Evolutionary conservation across 1,140 invertebrate species (phyloP), one percentile per base, ranked within the genome.

Genomic region (Drosophila mayri): DNA sequence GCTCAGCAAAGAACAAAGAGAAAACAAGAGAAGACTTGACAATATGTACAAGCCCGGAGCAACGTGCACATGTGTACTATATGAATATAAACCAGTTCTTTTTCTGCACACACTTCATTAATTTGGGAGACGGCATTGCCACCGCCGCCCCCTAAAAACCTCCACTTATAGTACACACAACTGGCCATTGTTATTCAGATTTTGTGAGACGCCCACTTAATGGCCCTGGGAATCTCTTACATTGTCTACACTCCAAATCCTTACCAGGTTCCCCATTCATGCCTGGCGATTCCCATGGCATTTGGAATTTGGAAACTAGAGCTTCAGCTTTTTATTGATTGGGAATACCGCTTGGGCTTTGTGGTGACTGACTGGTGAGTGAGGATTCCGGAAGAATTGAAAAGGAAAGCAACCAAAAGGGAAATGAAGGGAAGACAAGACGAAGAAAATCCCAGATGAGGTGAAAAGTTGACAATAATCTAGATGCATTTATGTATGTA

Each of bases 21-120:
- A 88, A 88, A 88, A 90, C 81, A 81, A 84, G 85, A 75, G 88
- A 88, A 88, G 73, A 79, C 81, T 79, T 79, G 73, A 81, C 77
- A 85, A 85, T 68, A 30, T 30, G 4, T 25, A 65, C 62, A 37
- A 46, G 63, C n/a, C 35, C n/a, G 4, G 9, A 49, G 44, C 20
- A 28, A 55, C 44, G 22, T 47, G 74, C 50, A 52, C 65, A 44
- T 25, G 22, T 25, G 14, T 22, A 22, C 22, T 50, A 55, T 44
- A 58, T 62, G 60, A 60, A 64, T 76, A 73, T 88, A 88, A 88
- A 88, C 84, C 84, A 85, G 84, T 88, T 88, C 37, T 88, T 68
- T 84, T 87, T 88, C 52, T 88, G 84, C 84, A 88, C 72, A 88
- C 79, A 83, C 80, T 88, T 83, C 80, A 87, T 88, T 88, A 87